Base-by-base conservation (phyloP, 1,140 invertebrate genomes). In the Cylas formicarius region DNA sequence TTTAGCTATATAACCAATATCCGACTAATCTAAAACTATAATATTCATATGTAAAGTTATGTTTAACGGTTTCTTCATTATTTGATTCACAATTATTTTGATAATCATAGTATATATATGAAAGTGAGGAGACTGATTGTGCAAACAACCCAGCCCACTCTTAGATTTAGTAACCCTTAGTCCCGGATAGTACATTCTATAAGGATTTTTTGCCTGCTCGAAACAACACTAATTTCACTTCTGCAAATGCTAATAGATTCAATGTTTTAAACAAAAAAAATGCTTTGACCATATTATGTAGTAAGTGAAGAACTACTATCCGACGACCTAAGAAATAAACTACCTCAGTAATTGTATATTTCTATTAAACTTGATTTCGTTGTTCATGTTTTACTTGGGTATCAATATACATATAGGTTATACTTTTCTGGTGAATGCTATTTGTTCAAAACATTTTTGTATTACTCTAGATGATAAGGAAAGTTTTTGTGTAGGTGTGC, bases 261-360 rank as follows among this genome's bases (percentile, higher is more conserved):
- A n/a, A n/a, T n/a, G n/a, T n/a, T n/a, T n/a, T 26, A 26, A 26
- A 26, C 9, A 13, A 26, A 26, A 26, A 26, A 9, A 26, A 26
- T n/a, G 24, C 24, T 26, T 26, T 26, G n/a, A n/a, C n/a, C n/a
- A n/a, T n/a, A n/a, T n/a, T n/a, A n/a, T n/a, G n/a, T n/a, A n/a
- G n/a, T n/a, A n/a, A 31, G 32, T 24, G 11, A 43, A 53, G 36
- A 50, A 44, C 48, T 52, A 53, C 50, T 60, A 55, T 63, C 61
- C 61, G 57, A 58, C 53, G 57, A 58, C 57, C 63, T 65, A 64
- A 65, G 64, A 60, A 59, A 55, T 62, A 61, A 63, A 61, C 64
- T 66, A 66, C 64, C 64, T 66, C 64, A 65, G 59, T 66, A 64
- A 64, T 65, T 65, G 61, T 64, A 65, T 60, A 59, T 63, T 60